Evolutionary conservation across 2,113 vertebrate genomes (phyloP).

Genomic region (Megaceryle maxima): DNA sequence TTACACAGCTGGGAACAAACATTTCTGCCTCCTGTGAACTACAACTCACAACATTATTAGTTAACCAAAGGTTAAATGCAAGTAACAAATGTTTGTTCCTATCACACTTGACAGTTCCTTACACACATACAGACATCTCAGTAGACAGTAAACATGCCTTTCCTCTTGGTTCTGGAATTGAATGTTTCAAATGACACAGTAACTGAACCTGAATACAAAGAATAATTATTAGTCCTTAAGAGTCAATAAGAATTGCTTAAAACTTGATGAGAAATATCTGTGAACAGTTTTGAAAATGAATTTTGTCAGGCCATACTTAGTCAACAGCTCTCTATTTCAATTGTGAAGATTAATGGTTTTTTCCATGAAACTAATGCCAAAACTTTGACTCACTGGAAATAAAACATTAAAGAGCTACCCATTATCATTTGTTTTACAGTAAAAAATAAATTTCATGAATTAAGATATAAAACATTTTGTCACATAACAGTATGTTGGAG

Average conservation of each 20-base stretch:
- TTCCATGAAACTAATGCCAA: constrained; percentile 76
- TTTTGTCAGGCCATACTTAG: constrained; percentile 71
- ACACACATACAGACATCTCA: background rate
- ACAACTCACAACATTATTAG: constrained; percentile 24
- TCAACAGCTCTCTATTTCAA: constrained; percentile 68
- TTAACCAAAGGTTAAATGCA: constrained; percentile 48
- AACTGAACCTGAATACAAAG: constrained; percentile 41
- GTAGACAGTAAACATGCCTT: constrained; percentile 13
- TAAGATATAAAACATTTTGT: constrained; percentile 69
- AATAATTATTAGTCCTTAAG: constrained; percentile 12
- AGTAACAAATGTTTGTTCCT: constrained; percentile 28
- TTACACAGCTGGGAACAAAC: constrained; percentile 60
- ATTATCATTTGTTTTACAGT: constrained; percentile 74
- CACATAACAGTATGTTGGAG: background rate
- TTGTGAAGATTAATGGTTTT: constrained; percentile 77
- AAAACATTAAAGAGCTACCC: constrained; percentile 74
- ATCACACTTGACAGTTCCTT: background rate
- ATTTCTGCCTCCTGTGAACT: constrained; percentile 40
- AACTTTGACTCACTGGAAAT: constrained; percentile 76
- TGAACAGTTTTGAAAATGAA: constrained; percentile 61
- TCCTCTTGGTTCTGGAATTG: constrained; percentile 38
- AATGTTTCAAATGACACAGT: constrained; percentile 43
- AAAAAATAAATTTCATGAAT: constrained; percentile 68
- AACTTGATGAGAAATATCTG: constrained; percentile 69
- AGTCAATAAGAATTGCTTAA: constrained; percentile 54